Evolutionary conservation across 2,888 invertebrate species (phyloP), one percentile per base, ranked within the genome.

Genomic region (Clitarchus hookeri): DNA sequence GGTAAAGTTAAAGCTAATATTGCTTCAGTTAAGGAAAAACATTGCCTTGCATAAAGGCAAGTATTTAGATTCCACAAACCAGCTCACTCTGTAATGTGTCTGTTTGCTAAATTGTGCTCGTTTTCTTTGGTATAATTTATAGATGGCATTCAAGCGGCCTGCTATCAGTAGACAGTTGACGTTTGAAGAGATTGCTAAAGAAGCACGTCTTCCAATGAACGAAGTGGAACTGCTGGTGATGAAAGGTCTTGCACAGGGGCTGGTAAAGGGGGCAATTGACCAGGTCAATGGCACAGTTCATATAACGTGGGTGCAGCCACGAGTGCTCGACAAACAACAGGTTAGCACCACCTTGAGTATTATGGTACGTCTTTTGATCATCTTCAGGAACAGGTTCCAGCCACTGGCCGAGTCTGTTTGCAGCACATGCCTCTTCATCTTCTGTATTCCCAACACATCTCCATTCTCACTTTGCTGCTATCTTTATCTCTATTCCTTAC

Each of bases 61-160:
- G 36, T 36, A 36, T 36, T 36, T 36, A 36, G 4, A 36, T 36
- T 36, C 36, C 36, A 1, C 36, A 36, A 36, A 36, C 36, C 36
- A 36, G 36, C 36, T 36, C 36, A 36, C 36, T 36, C 1, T 36
- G 36, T 3, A 36, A 36, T 36, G 36, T 36, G 36, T 4, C 36
- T 36, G 36, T 8, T 48, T 48, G 11, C 48, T 16, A 48, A 48
- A 48, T 48, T 83, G 16, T 44, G 65, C 86, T 86, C 86, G 84
- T 87, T 86, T 44, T 48, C 9, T 44, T 48, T 25, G 25, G n/a
- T 44, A 19, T 65, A 26, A 53, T 87, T 90, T 91, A 54, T 92
- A 97, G 96, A 98, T 99, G 98, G 98, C 99, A 0, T 98, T 99
- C 91, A 97, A 97, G 91, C 95, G 98, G 85, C 96, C 98, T 0